These are phyloP conservation scores for Lampris megalopsis DNA, from an alignment of 2,113 vertebrate species.

Conservation along the genomic window DNA sequence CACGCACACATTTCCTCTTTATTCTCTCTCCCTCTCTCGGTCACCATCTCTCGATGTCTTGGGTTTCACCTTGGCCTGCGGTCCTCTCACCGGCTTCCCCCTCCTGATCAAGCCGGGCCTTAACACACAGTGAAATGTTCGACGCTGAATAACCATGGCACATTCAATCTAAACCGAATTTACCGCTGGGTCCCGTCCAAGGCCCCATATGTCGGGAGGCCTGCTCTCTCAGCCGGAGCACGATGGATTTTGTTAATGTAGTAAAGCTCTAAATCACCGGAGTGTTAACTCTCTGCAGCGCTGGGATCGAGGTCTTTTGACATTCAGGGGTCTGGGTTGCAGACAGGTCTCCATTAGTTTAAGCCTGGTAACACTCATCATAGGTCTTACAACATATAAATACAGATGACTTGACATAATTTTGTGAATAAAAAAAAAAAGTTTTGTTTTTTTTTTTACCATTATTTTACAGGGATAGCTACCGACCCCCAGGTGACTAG, in stretches of 20 bases:
- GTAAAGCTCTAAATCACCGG: conserved; percentile 72
- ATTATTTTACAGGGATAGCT: too few relatives aligned
- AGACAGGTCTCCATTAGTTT: conserved; percentile 10
- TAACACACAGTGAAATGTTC: conserved; percentile 74
- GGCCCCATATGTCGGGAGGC: conserved; percentile 70
- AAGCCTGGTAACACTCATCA: background rate
- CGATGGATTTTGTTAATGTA: conserved; percentile 79
- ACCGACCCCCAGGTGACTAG: too few relatives aligned
- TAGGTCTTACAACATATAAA: background rate
- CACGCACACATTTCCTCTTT: background rate
- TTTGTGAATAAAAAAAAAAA: too few relatives aligned
- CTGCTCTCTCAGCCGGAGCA: conserved; percentile 51
- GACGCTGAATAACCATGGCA: conserved; percentile 72
- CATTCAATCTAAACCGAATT: conserved; percentile 79
- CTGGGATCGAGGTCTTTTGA: conserved; percentile 49
- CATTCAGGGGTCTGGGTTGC: conserved; percentile 35
- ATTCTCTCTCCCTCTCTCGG: conserved; percentile 5
- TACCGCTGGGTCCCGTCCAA: conserved; percentile 70
- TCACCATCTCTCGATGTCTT: conserved; percentile 42
- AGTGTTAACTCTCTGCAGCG: conserved; percentile 43
- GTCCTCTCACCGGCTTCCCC: conserved; percentile 54
- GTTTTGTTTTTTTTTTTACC: too few relatives aligned
- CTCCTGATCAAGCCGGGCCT: conserved; percentile 60
- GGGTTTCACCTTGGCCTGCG: conserved; percentile 50
- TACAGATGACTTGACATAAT: background rate